Conservation (phyloP, 1,140 invertebrate species). For the Lasaia peninsularis region DNA sequence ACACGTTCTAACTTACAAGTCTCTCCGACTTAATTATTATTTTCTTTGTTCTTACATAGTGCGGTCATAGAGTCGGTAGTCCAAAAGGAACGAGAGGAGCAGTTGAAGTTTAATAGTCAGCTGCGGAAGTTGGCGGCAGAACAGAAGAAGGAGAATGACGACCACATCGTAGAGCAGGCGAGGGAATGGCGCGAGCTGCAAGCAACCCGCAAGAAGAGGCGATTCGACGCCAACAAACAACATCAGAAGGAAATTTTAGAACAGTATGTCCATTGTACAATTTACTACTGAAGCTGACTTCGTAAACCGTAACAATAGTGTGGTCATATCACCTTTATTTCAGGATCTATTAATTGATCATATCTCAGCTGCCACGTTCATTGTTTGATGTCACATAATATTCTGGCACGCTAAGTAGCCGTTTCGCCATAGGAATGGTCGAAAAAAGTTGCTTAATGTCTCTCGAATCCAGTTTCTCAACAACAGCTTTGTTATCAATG, state of each 20-base stretch:
- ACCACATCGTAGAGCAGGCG: slow-evolving; percentile 45
- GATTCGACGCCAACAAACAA: slow-evolving; percentile 53
- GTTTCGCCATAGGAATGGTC: no score
- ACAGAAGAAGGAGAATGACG: slow-evolving; percentile 49
- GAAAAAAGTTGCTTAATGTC: no score
- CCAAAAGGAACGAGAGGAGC: slow-evolving; percentile 61
- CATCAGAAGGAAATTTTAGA: slow-evolving; percentile 56
- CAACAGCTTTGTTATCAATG: no score
- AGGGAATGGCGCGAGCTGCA: slow-evolving; percentile 59
- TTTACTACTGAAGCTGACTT: neutral
- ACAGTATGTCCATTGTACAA: slow-evolving; percentile 38
- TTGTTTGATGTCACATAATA: no score
- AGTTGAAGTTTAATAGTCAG: slow-evolving; percentile 58
- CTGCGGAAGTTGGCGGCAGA: slow-evolving; percentile 36
- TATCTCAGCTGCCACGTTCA: no score
- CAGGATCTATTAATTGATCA: no score
- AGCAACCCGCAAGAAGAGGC: slow-evolving; percentile 34
- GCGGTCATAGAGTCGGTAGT: slow-evolving; percentile 65
- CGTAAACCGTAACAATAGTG: no score
- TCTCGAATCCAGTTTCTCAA: no score
- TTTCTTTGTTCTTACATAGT: slow-evolving; percentile 30
- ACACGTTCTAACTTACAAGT: no score
- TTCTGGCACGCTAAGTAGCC: no score
- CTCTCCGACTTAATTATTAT: no score
- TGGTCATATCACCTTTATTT: no score